Conservation (phyloP, 2,797 vertebrate genomes). For the Numenius phaeopus region DNA sequence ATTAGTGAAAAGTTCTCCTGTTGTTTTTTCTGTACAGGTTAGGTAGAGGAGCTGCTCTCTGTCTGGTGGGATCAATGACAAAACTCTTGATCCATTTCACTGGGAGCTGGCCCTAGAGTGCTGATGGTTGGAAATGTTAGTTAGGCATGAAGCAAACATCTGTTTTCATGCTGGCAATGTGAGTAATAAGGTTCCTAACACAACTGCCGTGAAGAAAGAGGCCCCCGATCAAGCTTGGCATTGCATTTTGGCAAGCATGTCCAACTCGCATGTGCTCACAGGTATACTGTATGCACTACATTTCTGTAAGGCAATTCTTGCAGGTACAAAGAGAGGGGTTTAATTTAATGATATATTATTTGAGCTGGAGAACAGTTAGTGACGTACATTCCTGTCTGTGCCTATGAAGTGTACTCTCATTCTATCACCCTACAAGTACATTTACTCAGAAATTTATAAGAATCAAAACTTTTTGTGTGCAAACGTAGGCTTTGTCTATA, state of each 20-base stretch:
- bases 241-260: not conserved
- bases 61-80: not conserved
- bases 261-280: not conserved
- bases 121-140: not conserved
- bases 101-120: not conserved
- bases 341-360: not conserved
- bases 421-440: not conserved
- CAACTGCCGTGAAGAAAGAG: not conserved
- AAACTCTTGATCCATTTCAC: not conserved
- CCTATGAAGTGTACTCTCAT: not conserved
- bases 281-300: not conserved
- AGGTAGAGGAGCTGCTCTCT: not conserved
- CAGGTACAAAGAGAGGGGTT: slow-evolving; percentile 3
- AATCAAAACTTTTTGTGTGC: not conserved
- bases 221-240: not conserved
- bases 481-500: rapidly evolving
- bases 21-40: not conserved
- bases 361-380: not conserved
- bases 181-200: not conserved
- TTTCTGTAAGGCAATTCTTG: not conserved
- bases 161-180: not conserved
- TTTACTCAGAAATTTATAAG: not conserved
- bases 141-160: not conserved
- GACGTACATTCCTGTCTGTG: not conserved
- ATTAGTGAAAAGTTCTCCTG: not conserved